Conservation (phyloP, 2,113 vertebrate species). For the Crotalus horridus region DNA sequence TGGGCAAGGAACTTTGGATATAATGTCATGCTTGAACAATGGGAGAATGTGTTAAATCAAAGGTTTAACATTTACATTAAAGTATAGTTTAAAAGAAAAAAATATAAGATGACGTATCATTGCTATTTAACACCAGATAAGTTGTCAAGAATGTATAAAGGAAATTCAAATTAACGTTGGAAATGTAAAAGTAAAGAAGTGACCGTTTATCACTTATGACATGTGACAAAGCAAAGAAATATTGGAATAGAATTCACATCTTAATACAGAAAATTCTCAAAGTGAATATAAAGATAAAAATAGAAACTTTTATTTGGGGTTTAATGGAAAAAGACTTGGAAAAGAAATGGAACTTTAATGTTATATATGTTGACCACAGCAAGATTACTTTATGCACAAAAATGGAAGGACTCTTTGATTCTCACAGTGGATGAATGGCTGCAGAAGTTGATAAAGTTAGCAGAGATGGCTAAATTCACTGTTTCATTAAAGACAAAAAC, state of each 20-base stretch:
- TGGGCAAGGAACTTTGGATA: background rate
- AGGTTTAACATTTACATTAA: background rate
- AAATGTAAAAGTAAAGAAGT: background rate
- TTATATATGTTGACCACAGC: background rate
- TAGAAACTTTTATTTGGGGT: background rate
- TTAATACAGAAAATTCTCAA: background rate
- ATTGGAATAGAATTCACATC: background rate
- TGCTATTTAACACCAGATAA: background rate
- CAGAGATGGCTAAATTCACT: background rate
- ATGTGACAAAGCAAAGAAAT: background rate
- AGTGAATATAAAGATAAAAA: background rate
- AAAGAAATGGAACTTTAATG: background rate
- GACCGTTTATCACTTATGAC: background rate
- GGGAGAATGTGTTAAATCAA: background rate
- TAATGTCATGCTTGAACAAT: background rate
- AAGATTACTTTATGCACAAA: background rate
- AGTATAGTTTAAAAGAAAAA: background rate
- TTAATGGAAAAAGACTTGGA: background rate
- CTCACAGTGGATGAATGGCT: background rate
- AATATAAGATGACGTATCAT: background rate
- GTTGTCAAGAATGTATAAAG: background rate
- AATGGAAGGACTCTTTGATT: background rate
- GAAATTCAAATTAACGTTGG: background rate
- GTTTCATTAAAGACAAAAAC: background rate
- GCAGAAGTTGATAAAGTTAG: background rate